Percentiles rank a stretch among this genome's conserved stretches.
These are phyloP conservation scores for Diplazon laetatorius DNA, from an alignment of 2,888 invertebrate genomes.

Conservation along the genomic window DNA sequence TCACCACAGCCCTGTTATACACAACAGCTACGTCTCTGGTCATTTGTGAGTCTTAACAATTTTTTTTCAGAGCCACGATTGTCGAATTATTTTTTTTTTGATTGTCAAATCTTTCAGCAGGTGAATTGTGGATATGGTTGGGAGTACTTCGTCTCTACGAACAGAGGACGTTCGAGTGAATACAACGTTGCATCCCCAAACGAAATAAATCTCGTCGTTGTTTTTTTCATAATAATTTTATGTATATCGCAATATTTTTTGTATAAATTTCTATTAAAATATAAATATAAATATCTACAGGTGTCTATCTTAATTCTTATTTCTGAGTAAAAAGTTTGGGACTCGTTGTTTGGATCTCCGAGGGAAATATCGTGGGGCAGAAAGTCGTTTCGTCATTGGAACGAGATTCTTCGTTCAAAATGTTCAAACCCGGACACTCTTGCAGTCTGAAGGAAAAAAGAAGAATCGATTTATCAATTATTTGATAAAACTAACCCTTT, in stretches of 20 bases:
- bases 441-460: conserved; percentile 33
- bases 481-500: too few species aligned
- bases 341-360: background rate
- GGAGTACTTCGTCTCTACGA: conserved; percentile 74
- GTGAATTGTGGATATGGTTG: conserved; percentile 74
- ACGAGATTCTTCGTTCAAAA: conserved; percentile 42
- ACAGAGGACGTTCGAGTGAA: conserved; percentile 68
- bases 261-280: conserved; percentile 60
- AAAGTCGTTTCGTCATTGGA: conserved; percentile 12
- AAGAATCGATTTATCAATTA: background rate
- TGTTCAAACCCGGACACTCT: conserved; percentile 59
- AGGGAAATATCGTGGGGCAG: conserved; percentile 59
- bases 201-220: conserved; percentile 46
- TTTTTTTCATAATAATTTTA: conserved; percentile 61
- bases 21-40: conserved; percentile 63
- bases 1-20: conserved; percentile 69
- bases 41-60: conserved; percentile 68
- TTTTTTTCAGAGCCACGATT: too few species aligned
- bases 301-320: background rate
- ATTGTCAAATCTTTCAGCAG: conserved; percentile 63
- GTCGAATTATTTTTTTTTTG: conserved; percentile 9
- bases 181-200: conserved; percentile 56
- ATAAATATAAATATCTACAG: too few species aligned
- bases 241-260: conserved; percentile 38
- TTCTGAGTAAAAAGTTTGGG: too few species aligned